Evolutionary conservation across 2,888 invertebrate species (phyloP).

Genomic region (Oasisia sp.): DNA sequence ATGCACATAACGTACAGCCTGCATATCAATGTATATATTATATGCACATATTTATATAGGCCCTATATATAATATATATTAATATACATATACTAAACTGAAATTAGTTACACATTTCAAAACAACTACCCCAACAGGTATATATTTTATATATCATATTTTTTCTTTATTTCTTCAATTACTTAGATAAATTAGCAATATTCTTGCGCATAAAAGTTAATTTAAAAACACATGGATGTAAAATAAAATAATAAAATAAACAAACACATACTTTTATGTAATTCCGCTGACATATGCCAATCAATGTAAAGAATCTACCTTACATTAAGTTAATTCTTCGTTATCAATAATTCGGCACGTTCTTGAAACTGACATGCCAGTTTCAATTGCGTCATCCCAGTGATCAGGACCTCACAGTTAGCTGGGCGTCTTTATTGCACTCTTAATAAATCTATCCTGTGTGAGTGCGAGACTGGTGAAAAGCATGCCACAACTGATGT

Average conservation of each 20-base stretch:
- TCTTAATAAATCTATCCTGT: background rate
- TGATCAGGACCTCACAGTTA: conserved; percentile 6
- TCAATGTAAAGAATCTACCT: background rate
- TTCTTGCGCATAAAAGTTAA: background rate
- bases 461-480: background rate
- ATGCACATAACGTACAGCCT: background rate
- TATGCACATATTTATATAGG: background rate
- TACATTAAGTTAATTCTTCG: background rate
- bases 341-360: background rate
- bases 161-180: background rate
- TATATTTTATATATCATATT: background rate
- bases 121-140: background rate
- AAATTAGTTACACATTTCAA: background rate
- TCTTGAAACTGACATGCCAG: background rate
- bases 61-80: background rate
- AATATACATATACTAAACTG: background rate
- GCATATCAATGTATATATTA: background rate
- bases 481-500: conserved; percentile 13
- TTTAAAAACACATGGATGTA: background rate
- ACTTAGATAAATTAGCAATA: background rate
- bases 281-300: background rate
- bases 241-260: background rate
- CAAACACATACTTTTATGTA: background rate
- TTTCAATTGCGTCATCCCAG: background rate
- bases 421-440: background rate